These are phyloP conservation scores for Apis laboriosa DNA, from an alignment of 1,140 invertebrate genomes.

Conservation along the genomic window DNA sequence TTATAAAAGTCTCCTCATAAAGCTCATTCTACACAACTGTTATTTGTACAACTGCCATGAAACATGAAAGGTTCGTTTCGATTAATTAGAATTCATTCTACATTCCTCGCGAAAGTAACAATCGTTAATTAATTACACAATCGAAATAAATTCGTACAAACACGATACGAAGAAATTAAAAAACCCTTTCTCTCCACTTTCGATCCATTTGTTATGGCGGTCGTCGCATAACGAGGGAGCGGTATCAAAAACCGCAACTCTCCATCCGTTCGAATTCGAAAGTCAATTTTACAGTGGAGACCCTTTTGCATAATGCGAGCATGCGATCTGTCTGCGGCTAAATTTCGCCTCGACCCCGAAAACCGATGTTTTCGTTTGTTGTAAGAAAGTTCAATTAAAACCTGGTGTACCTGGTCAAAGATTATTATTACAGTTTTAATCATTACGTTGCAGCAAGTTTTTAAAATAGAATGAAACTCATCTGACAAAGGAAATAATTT, in stretches of 20 bases:
- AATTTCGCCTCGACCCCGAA: slow-evolving; percentile 4
- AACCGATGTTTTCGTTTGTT: not conserved
- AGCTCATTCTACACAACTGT: too few species aligned
- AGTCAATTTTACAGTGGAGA: not conserved
- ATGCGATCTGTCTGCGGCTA: not conserved
- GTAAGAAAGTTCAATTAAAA: not conserved
- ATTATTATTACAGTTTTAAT: slow-evolving; percentile 3
- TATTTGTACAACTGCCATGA: too few species aligned
- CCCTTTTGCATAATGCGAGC: not conserved
- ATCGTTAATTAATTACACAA: too few species aligned
- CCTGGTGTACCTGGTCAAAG: not conserved
- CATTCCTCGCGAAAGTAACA: too few species aligned
- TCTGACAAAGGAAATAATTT: not conserved
- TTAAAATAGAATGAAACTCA: not conserved
- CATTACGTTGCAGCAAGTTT: not conserved
- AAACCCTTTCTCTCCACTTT: not conserved
- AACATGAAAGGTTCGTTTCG: too few species aligned
- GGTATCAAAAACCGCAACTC: slow-evolving; percentile 6
- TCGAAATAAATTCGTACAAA: too few species aligned
- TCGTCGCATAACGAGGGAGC: not conserved
- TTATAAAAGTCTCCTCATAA: too few species aligned
- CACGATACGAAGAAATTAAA: too few species aligned
- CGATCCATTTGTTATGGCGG: not conserved
- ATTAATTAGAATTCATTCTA: too few species aligned
- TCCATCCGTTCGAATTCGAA: not conserved